A percentile compares a stretch with the other conserved stretches of the same genome.
These are phyloP conservation scores for Vannuccia rotundouncinata DNA, from an alignment of 2,888 invertebrate genomes.

Conservation along the genomic window DNA sequence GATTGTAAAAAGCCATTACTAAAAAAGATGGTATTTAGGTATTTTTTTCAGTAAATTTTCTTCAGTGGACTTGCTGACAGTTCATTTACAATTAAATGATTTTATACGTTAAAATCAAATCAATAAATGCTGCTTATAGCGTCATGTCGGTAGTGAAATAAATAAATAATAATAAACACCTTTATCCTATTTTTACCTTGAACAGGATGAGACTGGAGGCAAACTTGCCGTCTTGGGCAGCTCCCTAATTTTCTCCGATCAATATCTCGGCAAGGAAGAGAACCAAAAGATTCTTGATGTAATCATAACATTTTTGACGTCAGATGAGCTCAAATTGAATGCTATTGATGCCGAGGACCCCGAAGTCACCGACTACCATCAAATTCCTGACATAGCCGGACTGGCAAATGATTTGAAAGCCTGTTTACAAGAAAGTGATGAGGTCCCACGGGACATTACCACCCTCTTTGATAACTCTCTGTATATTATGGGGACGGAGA, in stretches of 20 bases:
- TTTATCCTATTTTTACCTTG: no score
- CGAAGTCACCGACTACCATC: constrained; percentile 85
- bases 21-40: no score
- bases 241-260: constrained; percentile 81
- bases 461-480: constrained; percentile 62
- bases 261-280: constrained; percentile 84
- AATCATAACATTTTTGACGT: constrained; percentile 71
- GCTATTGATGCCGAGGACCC: constrained; percentile 84
- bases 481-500: constrained; percentile 61
- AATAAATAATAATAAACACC: no score
- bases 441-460: constrained; percentile 70
- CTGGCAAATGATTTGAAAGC: constrained; percentile 72
- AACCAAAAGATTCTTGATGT: constrained; percentile 70
- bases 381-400: constrained; percentile 77
- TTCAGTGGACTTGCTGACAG: no score
- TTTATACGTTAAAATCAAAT: no score
- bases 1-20: no score
- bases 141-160: no score
- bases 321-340: constrained; percentile 66
- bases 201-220: constrained; percentile 56
- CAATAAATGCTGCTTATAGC: no score
- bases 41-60: no score
- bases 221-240: constrained; percentile 84
- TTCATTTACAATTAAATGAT: no score
- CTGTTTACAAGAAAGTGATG: constrained; percentile 66